phyloP scores from a whole-genome alignment of 2,888 invertebrate genomes.

The Zaprionus lineosus region DNA sequence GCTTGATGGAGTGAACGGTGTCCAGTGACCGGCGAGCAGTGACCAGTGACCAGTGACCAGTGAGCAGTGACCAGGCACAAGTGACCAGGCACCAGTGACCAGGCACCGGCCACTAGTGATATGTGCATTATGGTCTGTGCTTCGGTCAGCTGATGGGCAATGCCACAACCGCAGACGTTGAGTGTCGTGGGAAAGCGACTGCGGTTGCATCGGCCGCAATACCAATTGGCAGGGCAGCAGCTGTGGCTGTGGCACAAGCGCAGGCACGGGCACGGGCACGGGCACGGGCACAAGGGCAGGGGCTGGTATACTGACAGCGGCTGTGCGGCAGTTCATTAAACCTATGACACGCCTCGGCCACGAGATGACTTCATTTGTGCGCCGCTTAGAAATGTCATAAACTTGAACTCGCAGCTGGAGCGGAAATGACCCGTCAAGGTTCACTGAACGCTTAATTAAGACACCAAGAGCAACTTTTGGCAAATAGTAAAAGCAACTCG shows the following conservation, averaged over 20 bases:
- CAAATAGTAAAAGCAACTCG: conserved; percentile 25
- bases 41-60: conserved; percentile 14
- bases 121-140: conserved; percentile 32
- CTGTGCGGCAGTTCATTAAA: conserved; percentile 60
- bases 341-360: conserved; percentile 55
- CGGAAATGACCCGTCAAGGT: conserved; percentile 57
- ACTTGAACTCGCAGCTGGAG: conserved; percentile 60
- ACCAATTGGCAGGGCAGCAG: too few species aligned
- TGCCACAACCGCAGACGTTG: conserved; percentile 17
- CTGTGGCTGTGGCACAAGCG: too few species aligned
- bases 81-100: conserved; percentile 12
- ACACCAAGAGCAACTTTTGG: conserved; percentile 34
- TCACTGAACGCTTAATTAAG: conserved; percentile 61
- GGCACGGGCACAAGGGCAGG: too few species aligned
- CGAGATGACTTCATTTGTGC: conserved; percentile 65
- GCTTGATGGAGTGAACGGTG: conserved; percentile 18
- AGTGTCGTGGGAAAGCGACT: conserved; percentile 64
- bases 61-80: neutral
- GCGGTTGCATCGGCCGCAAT: conserved; percentile 37
- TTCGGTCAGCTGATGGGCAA: conserved; percentile 9
- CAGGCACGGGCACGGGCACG: too few species aligned
- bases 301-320: too few species aligned
- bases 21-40: neutral
- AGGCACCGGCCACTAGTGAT: conserved; percentile 7
- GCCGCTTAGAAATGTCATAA: conserved; percentile 66